Percentiles rank a stretch among this genome's conserved stretches.
Conservation (phyloP, 2,888 invertebrate genomes). For the Stratiomys singularior region DNA sequence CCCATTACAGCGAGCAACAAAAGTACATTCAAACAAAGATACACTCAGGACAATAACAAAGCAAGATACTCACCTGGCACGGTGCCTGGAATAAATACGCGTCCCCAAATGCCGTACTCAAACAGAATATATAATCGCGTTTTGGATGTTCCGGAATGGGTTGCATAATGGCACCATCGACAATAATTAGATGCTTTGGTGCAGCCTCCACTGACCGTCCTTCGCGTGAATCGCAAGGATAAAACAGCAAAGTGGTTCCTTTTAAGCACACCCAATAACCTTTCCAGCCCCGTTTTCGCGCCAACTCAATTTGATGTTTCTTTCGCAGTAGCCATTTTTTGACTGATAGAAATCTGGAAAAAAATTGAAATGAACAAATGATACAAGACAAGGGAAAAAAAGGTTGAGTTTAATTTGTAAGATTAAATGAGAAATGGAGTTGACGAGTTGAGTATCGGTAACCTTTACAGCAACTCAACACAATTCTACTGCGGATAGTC, state of each 20-base stretch:
- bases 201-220: constrained; percentile 91
- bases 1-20: not conserved
- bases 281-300: constrained; percentile 96
- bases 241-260: constrained; percentile 95
- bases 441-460: not conserved
- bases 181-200: constrained; percentile 94
- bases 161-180: constrained; percentile 97
- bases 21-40: not conserved
- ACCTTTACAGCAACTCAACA: not conserved
- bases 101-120: constrained; percentile 98
- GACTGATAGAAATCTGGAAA: constrained; percentile 90
- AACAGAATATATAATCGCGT: constrained; percentile 96
- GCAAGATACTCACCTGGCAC: constrained; percentile 71
- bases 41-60: no score
- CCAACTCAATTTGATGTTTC: constrained; percentile 96
- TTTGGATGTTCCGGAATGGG: constrained; percentile 99
- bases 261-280: constrained; percentile 99
- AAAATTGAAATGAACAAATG: not conserved
- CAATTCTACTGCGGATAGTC: no score
- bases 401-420: constrained; percentile 41
- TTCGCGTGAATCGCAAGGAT: constrained; percentile 93
- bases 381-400: constrained; percentile 21
- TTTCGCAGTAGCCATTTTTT: constrained; percentile 98
- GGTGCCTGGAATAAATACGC: constrained; percentile 96
- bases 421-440: not conserved